Base-by-base conservation (phyloP, 2,113 vertebrate species). In the Grammomys surdaster region DNA sequence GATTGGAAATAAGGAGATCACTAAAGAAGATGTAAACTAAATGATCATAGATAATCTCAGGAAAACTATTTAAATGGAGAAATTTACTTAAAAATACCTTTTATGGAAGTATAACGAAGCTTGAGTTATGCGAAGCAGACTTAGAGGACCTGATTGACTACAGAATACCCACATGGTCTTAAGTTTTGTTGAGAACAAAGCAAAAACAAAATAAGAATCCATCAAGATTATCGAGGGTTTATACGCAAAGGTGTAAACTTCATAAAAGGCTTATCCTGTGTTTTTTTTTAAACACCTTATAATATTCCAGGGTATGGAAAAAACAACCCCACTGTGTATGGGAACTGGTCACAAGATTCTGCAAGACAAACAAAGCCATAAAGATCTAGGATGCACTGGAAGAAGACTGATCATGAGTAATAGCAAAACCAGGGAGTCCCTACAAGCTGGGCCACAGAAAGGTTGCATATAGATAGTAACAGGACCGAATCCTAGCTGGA, bases 81-180 rank as follows among this genome's bases (percentile, higher is more conserved):
- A 76, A 91, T 91, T 60, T 60, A 20, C 28, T 88, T 48, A 80
- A 92, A 88, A 92, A 51, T n/a, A 84, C 60, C 22, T 46, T 90
- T 65, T 78, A 19, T 70, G 20, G 54, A 69, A 3, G 19, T 31
- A 51, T 40, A 90, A 56, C 9, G 14, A 89, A 67, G 33, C 40
- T 10, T 22, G 63, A 90, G 9, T 63, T 87, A 70, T 54, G 43
- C 63, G 78, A 77, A 91, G 54, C 43, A 93, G 65, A 63, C 58
- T 46, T 69, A 14, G 31, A 82, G 65, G 85, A 40, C 36, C n/a
- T 51, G 33, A 16, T 91, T 82, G 63, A 5, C n/a, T 86, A 16
- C n/a, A 51, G 90, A 48, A 72, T 81, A 31, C 4, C 16, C 77
- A 89, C 6, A 31, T 26, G 28, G 10, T 88, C 43, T 54, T 65